Percentiles rank a stretch among this genome's conserved stretches.
phyloP scores from a whole-genome alignment of 1,140 invertebrate genomes.

The Saxidomus purpurata region DNA sequence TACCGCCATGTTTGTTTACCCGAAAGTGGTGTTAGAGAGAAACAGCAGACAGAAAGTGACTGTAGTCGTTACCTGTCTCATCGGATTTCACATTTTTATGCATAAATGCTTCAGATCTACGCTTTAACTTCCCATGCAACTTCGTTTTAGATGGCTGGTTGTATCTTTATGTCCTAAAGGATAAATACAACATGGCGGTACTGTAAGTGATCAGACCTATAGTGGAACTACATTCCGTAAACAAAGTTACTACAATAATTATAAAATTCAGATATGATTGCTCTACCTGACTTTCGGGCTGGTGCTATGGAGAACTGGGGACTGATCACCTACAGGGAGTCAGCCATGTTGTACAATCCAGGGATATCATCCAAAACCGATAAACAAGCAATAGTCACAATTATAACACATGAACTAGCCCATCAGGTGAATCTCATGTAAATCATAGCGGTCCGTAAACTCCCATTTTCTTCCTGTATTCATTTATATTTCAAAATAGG shows the following conservation, averaged over 20 bases:
- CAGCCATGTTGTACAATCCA: conserved; percentile 91
- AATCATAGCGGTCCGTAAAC: no score
- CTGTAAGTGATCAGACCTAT: background rate
- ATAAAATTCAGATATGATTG: conserved; percentile 93
- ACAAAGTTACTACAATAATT: background rate
- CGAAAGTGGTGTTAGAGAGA: conserved; percentile 13
- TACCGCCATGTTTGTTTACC: conserved; percentile 92
- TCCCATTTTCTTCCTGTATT: no score
- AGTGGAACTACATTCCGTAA: no score
- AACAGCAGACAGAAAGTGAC: conserved; percentile 90
- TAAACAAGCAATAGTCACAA: conserved; percentile 92
- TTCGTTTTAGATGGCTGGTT: no score
- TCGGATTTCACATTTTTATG: conserved; percentile 80
- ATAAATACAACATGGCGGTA: background rate
- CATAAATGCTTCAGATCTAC: background rate
- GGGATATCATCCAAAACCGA: conserved; percentile 89
- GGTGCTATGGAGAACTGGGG: conserved; percentile 99
- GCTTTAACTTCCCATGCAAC: background rate
- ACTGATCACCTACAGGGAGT: conserved; percentile 94
- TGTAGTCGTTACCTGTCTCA: conserved; percentile 92
- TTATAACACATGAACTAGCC: conserved; percentile 92
- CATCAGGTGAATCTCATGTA: conserved; percentile 90
- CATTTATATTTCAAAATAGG: no score
- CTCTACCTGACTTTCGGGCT: conserved; percentile 97
- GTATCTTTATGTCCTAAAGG: background rate